Base-by-base conservation (phyloP, 1,140 invertebrate genomes). In the Drosophila arawakana region DNA sequence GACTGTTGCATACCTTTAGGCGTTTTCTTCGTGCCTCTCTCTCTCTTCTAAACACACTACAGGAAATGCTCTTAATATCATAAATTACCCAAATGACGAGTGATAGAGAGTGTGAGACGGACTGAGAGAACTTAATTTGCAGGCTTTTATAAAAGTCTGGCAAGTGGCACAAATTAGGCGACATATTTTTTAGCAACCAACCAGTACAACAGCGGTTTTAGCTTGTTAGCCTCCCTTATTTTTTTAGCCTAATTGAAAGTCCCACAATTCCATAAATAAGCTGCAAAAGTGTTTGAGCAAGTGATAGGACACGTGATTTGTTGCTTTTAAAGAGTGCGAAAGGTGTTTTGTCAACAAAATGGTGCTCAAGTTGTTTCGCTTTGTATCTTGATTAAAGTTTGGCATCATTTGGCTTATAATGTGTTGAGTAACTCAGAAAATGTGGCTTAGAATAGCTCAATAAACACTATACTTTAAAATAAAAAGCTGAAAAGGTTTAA, bases 1-100 rank as follows among this genome's bases (percentile, higher is more conserved):
- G 43, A 58, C 35, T 57, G 71, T 68, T 73, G 71, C 71, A 73
- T 73, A 67, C 63, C 71, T 58, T 25, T 34, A 52, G 66, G 66
- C 66, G 18, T 18, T 30, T 50, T 30, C 15, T 7, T 39, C 7
- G 2, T 10, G 7, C 37, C 37, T 39, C 37, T 9, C 37, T 39
- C 37, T 39, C 37, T 39, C 37, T 39, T 39, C 7, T 39, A 39
- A 2, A 39, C 37, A 35, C 34, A 13, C n/a, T 37, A 35, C 34
- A 37, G 52, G 13, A 55, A 39, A 55, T 18, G 52, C 52, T 34
- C 7, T 13, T 54, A 54, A 54, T 54, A 37, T 34, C 50, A 54
- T 54, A 54, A 54, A 54, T 54, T 54, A 54, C 50, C 37, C 50
- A 54, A 54, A 30, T 35, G 34, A 15, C 50, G 11, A 54, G 49